Conservation (phyloP, 2,113 vertebrate species). For the Peromyscus californicus region DNA sequence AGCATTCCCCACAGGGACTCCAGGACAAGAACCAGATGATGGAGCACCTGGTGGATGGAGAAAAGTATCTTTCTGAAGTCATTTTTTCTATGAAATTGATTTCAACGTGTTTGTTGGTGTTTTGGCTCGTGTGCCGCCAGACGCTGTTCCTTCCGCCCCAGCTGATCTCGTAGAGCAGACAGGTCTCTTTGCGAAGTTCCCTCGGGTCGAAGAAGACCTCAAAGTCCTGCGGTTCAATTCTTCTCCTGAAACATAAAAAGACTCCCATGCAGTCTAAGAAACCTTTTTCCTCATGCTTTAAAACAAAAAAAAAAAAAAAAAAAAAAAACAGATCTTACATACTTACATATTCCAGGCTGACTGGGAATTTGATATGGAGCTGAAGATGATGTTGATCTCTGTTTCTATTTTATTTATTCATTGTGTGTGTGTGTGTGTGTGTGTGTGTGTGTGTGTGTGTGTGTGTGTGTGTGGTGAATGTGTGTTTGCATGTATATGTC, state of each 20-base stretch:
- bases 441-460: not conserved
- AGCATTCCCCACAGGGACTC: constrained; percentile 83
- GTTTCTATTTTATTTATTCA: not conserved
- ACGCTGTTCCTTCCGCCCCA: not conserved
- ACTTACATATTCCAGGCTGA: not conserved
- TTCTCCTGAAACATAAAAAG: constrained; percentile 80
- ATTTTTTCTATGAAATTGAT: constrained; percentile 83
- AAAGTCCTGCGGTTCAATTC: constrained; percentile 79
- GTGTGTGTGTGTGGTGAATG: no score
- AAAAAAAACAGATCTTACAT: not conserved
- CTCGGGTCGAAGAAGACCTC: constrained; percentile 62
- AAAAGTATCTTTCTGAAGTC: not conserved
- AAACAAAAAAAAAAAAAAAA: no score
- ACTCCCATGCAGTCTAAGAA: not conserved
- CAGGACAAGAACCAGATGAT: constrained; percentile 86
- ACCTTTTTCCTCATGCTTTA: no score
- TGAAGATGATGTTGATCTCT: not conserved
- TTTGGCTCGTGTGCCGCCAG: constrained; percentile 77
- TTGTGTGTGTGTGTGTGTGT: no score
- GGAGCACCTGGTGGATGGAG: constrained; percentile 55
- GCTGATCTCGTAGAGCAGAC: constrained; percentile 83
- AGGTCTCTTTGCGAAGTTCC: constrained; percentile 33
- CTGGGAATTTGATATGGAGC: no score
- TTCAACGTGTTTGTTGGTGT: constrained; percentile 69
- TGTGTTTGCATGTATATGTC: not conserved